Conservation (phyloP, 2,888 invertebrate species). For the Rhingia rostrata region DNA sequence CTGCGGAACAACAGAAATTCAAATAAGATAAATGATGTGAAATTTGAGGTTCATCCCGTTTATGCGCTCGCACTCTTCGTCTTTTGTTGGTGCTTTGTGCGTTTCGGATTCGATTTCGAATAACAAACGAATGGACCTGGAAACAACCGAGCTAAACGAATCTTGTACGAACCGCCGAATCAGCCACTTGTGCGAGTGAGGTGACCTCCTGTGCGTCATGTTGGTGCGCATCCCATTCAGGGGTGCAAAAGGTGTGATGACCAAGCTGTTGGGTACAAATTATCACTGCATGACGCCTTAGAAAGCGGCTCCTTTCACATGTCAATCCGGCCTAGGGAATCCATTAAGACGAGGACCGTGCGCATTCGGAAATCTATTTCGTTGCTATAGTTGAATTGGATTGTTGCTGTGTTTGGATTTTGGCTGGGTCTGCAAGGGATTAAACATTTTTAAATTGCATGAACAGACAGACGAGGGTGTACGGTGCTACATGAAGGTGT, state of each 20-base stretch:
- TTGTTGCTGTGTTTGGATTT: conserved; percentile 8
- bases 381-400: not conserved
- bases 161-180: conserved; percentile 50
- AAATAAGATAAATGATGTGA: conserved; percentile 74
- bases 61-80: conserved; percentile 17
- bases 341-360: conserved; percentile 43
- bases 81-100: conserved; percentile 4
- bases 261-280: conserved; percentile 77
- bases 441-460: conserved; percentile 1
- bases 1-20: conserved; percentile 62
- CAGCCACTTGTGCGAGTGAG: conserved; percentile 65
- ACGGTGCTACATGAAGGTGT: conserved; percentile 37
- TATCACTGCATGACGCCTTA: conserved; percentile 77
- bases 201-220: conserved; percentile 65
- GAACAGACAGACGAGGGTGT: not conserved
- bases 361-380: conserved; percentile 24
- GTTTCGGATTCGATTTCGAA: conserved; percentile 12
- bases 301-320: conserved; percentile 76
- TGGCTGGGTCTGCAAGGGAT: conserved; percentile 6
- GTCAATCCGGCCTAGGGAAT: conserved; percentile 59
- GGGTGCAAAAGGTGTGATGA: conserved; percentile 77
- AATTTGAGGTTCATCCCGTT: conserved; percentile 69
- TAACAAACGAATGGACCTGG: conserved; percentile 41
- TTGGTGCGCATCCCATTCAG: conserved; percentile 54
- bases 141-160: conserved; percentile 22